Conservation (phyloP, 2,113 vertebrate genomes). For the Turdus rufiventris region DNA sequence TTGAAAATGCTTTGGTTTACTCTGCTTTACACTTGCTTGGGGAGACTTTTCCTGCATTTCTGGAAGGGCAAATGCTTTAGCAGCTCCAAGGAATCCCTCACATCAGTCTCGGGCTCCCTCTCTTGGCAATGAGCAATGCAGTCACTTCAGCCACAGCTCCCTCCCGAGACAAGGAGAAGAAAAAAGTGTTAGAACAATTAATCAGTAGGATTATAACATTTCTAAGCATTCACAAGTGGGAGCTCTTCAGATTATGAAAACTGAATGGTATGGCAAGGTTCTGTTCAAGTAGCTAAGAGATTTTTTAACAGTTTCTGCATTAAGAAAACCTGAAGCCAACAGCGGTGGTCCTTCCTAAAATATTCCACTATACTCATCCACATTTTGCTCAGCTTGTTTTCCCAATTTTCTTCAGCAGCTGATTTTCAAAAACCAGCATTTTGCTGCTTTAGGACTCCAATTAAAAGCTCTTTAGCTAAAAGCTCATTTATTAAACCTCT, state of each 20-base stretch:
- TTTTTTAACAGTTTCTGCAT: background rate
- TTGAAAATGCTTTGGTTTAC: background rate
- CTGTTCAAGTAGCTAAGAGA: background rate
- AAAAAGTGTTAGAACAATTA: background rate
- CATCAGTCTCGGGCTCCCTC: conserved; percentile 3
- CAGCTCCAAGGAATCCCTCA: background rate
- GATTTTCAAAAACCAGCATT: background rate
- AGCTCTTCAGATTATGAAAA: background rate
- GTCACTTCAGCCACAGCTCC: background rate
- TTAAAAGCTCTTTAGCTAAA: conserved; percentile 50
- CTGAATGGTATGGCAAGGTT: background rate
- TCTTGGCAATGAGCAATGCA: background rate
- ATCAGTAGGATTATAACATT: background rate
- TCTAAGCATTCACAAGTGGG: background rate
- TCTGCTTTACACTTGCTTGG: background rate
- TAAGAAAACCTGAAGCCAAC: background rate
- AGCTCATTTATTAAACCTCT: conserved; percentile 77
- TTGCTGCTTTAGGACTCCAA: background rate
- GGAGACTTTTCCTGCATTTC: background rate
- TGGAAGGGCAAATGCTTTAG: background rate
- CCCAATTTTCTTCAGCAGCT: background rate
- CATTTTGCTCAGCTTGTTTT: background rate
- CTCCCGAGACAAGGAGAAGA: background rate
- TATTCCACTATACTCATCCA: background rate
- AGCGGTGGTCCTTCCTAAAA: background rate